Conservation (phyloP, 2,888 invertebrate species). For the Drosophila stalkeri region DNA sequence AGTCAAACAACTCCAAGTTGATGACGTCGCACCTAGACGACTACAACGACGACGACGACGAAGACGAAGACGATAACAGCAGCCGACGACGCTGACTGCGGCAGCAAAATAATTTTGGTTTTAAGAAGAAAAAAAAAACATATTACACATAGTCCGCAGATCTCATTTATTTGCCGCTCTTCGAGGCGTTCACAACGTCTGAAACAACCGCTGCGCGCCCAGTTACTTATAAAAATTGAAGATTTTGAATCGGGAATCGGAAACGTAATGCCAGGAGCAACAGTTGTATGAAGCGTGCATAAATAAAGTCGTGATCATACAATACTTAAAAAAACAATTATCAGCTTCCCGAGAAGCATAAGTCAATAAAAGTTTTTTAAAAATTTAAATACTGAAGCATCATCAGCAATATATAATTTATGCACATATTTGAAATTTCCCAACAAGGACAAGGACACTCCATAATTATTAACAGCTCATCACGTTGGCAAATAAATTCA, state of each 20-base stretch:
- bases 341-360: slow-evolving; percentile 1
- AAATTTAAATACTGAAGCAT: slow-evolving; percentile 10
- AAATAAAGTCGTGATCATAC: slow-evolving; percentile 25
- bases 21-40: slow-evolving; percentile 58
- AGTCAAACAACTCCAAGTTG: slow-evolving; percentile 41
- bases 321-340: slow-evolving; percentile 6
- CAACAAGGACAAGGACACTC: slow-evolving; percentile 48
- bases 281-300: not conserved
- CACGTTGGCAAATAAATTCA: slow-evolving; percentile 31
- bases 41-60: slow-evolving; percentile 15
- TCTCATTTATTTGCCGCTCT: slow-evolving; percentile 84
- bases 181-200: slow-evolving; percentile 82
- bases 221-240: slow-evolving; percentile 7
- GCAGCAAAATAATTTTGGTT: slow-evolving; percentile 74
- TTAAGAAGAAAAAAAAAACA: slow-evolving; percentile 81
- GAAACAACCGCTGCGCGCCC: slow-evolving; percentile 53
- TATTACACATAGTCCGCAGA: slow-evolving; percentile 82
- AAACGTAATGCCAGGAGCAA: slow-evolving; percentile 35
- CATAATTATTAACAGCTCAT: slow-evolving; percentile 30
- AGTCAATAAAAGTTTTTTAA: slow-evolving; percentile 3
- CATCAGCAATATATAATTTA: slow-evolving; percentile 18
- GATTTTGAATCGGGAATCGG: slow-evolving; percentile 10
- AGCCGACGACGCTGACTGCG: slow-evolving; percentile 35
- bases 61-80: slow-evolving; percentile 18
- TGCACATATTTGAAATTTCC: slow-evolving; percentile 21